Percentiles rank a stretch among this genome's conserved stretches.
phyloP scores from a whole-genome alignment of 1,140 invertebrate species.

The Tribolium madens region DNA sequence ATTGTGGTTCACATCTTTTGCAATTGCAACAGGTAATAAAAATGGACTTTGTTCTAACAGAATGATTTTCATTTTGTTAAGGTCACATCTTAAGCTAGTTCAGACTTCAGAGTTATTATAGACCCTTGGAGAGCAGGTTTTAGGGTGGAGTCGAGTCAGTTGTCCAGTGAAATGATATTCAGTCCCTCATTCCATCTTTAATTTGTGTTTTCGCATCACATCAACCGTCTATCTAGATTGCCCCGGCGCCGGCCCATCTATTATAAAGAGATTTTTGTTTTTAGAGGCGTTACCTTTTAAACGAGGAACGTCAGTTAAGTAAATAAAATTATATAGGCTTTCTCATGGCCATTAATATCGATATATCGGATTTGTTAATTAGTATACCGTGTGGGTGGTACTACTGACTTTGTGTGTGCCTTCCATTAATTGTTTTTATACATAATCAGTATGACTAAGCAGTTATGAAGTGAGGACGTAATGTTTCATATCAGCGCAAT shows the following conservation, averaged over 20 bases:
- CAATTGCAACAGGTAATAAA: too few species aligned
- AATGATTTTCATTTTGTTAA: neutral
- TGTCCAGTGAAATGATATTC: constrained; percentile 44
- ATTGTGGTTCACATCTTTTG: too few species aligned
- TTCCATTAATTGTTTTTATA: constrained; percentile 47
- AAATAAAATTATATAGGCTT: constrained; percentile 59
- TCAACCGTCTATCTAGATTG: constrained; percentile 45
- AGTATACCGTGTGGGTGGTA: constrained; percentile 52
- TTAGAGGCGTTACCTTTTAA: constrained; percentile 56
- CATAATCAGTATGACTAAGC: constrained; percentile 46
- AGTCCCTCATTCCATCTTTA: constrained; percentile 24
- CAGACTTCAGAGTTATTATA: constrained; percentile 8
- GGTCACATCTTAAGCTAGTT: neutral
- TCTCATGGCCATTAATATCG: constrained; percentile 53
- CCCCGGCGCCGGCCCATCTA: constrained; percentile 51
- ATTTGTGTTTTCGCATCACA: constrained; percentile 32
- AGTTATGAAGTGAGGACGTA: constrained; percentile 11
- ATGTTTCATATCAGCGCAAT: constrained; percentile 18
- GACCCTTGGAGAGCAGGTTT: neutral
- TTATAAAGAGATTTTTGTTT: constrained; percentile 60
- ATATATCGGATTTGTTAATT: constrained; percentile 50
- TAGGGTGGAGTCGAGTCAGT: constrained; percentile 24
- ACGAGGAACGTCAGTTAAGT: constrained; percentile 55
- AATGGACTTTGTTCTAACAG: too few species aligned
- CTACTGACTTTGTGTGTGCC: constrained; percentile 33